Conservation (phyloP, 2,888 invertebrate genomes). For the Loripinus fragilis region DNA sequence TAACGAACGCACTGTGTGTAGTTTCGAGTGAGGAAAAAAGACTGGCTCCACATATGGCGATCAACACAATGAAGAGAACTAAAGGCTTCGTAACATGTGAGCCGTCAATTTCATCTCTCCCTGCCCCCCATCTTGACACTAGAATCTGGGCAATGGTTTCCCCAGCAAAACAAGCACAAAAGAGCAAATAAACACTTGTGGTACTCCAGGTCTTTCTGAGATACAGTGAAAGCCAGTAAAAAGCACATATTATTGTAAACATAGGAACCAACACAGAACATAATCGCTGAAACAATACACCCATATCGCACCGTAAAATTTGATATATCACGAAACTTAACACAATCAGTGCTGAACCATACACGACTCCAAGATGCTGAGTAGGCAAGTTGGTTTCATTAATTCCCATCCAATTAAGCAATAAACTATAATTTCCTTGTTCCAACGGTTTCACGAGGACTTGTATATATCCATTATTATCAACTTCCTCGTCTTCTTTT, state of each 20-base stretch:
- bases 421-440: conserved; percentile 75
- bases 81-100: conserved; percentile 72
- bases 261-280: conserved; percentile 80
- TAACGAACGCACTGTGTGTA: conserved; percentile 77
- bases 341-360: conserved; percentile 70
- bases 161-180: conserved; percentile 81
- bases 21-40: conserved; percentile 81
- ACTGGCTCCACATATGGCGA: conserved; percentile 77
- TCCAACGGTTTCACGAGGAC: conserved; percentile 80
- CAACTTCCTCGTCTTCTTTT: conserved; percentile 83
- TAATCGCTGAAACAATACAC: conserved; percentile 76
- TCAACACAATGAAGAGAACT: conserved; percentile 76
- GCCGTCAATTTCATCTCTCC: conserved; percentile 20
- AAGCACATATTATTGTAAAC: conserved; percentile 80
- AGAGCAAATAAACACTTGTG: conserved; percentile 82
- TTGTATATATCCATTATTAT: conserved; percentile 92
- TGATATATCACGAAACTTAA: conserved; percentile 73
- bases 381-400: conserved; percentile 67
- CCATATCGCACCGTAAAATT: conserved; percentile 77
- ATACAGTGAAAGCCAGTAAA: conserved; percentile 81
- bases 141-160: conserved; percentile 80
- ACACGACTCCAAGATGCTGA: conserved; percentile 75
- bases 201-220: conserved; percentile 81
- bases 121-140: conserved; percentile 27
- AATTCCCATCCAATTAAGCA: conserved; percentile 78